Percentiles rank a stretch among this genome's conserved stretches.
Evolutionary conservation across 2,888 invertebrate species (phyloP).

Genomic region (Athalia rosae): DNA sequence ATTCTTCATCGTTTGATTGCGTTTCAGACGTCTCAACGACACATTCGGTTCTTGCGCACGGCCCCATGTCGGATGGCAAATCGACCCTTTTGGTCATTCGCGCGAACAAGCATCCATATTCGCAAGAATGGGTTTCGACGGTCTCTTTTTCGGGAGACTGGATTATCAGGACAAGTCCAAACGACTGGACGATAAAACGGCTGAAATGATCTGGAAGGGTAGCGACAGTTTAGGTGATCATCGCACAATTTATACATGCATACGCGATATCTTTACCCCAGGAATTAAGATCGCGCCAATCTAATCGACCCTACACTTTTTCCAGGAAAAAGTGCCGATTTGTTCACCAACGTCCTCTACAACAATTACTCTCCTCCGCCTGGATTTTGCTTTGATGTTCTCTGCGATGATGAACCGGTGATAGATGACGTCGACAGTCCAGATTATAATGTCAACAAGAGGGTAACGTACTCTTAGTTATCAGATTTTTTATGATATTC

Average conservation of each 20-base stretch:
- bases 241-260: background rate
- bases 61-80: slow-evolving; percentile 87
- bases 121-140: slow-evolving; percentile 92
- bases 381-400: slow-evolving; percentile 94
- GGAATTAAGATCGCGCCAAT: background rate
- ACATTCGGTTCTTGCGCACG: slow-evolving; percentile 84
- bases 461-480: slow-evolving; percentile 74
- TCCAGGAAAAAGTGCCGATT: slow-evolving; percentile 78
- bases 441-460: slow-evolving; percentile 87
- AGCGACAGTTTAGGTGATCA: slow-evolving; percentile 81
- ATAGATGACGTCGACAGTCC: slow-evolving; percentile 88
- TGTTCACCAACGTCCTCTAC: slow-evolving; percentile 90
- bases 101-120: slow-evolving; percentile 89
- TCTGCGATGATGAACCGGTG: slow-evolving; percentile 90
- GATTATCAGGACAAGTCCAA: slow-evolving; percentile 88
- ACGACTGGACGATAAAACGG: slow-evolving; percentile 77
- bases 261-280: background rate
- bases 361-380: slow-evolving; percentile 90
- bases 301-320: slow-evolving; percentile 47
- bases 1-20: no score
- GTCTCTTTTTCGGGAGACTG: slow-evolving; percentile 88
- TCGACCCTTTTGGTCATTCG: slow-evolving; percentile 92
- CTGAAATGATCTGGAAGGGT: slow-evolving; percentile 91
- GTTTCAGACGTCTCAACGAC: slow-evolving; percentile 75
- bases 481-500: background rate